Conservation (phyloP, 37 sponge, comb jelly and placozoan species). For the Cladorhizidae sp. region DNA sequence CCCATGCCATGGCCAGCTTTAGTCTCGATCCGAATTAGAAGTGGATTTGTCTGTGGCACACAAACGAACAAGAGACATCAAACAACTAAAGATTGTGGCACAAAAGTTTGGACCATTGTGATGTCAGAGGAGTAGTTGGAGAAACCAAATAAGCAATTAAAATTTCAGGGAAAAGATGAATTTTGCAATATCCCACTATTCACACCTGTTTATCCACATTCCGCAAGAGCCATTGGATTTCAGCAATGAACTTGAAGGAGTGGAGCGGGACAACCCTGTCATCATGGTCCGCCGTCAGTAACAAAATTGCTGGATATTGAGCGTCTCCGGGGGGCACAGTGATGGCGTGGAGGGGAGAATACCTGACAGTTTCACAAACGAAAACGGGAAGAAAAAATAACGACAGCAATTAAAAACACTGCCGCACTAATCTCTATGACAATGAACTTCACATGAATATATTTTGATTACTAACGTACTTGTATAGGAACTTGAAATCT, state of each 20-base stretch:
- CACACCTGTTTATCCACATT: constrained; percentile 59
- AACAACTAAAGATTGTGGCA: background rate
- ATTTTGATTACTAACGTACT: constrained; percentile 18
- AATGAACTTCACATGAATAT: background rate
- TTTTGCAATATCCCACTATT: too few relatives aligned
- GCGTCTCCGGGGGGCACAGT: constrained; percentile 31
- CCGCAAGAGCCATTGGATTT: constrained; percentile 68
- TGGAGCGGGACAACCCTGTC: constrained; percentile 98
- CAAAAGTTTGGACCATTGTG: constrained; percentile 8
- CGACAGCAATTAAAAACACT: background rate
- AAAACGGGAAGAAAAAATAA: background rate
- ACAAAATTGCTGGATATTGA: constrained; percentile 87
- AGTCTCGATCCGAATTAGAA: constrained; percentile 89
- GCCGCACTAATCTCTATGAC: background rate
- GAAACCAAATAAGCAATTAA: background rate
- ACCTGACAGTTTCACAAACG: too few relatives aligned
- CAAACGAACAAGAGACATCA: background rate
- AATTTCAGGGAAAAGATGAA: background rate
- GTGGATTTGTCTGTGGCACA: constrained; percentile 80
- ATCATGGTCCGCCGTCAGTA: constrained; percentile 97
- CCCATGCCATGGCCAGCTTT: constrained; percentile 97
- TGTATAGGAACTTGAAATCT: constrained; percentile 79
- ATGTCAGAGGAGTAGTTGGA: constrained; percentile 15
- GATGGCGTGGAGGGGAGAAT: constrained; percentile 94
- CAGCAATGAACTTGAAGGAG: constrained; percentile 90